phyloP scores from a whole-genome alignment of 2,797 vertebrate species.

The Mus caroli region DNA sequence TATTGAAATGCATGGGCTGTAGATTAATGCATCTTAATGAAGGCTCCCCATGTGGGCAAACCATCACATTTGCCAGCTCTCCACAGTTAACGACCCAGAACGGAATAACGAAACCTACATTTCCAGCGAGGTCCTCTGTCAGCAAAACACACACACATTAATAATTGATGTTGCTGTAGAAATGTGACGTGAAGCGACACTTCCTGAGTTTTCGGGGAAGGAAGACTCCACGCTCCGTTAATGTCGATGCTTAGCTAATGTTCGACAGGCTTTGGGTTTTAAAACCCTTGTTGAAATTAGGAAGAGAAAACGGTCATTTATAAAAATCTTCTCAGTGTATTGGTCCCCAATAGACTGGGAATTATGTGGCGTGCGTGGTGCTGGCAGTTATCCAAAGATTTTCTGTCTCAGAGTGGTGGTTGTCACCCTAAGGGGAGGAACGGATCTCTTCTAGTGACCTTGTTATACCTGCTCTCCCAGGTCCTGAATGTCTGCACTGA shows the following conservation, averaged over 20 bases:
- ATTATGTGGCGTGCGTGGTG: neutral
- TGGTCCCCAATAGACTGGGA: constrained; percentile 68
- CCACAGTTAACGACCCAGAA: constrained; percentile 90
- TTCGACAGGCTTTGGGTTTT: constrained; percentile 89
- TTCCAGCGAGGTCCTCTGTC: constrained; percentile 88
- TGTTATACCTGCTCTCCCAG: neutral
- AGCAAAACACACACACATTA: constrained; percentile 90
- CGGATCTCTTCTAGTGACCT: neutral
- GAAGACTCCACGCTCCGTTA: constrained; percentile 87
- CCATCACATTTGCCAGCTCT: constrained; percentile 90
- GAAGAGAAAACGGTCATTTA: constrained; percentile 87
- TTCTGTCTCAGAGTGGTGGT: neutral
- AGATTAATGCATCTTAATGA: constrained; percentile 91
- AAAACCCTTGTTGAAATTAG: constrained; percentile 87
- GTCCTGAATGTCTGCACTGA: too few species aligned
- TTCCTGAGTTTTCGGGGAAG: constrained; percentile 84
- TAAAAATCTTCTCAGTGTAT: constrained; percentile 82
- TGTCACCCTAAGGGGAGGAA: neutral
- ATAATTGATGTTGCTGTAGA: constrained; percentile 89
- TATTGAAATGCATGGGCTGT: constrained; percentile 84
- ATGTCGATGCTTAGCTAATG: constrained; percentile 90
- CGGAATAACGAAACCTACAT: constrained; percentile 88
- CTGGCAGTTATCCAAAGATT: neutral
- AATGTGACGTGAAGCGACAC: constrained; percentile 82
- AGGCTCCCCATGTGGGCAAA: constrained; percentile 90